Conservation (phyloP, 2,888 invertebrate species). For the Eupithecia centaureata region DNA sequence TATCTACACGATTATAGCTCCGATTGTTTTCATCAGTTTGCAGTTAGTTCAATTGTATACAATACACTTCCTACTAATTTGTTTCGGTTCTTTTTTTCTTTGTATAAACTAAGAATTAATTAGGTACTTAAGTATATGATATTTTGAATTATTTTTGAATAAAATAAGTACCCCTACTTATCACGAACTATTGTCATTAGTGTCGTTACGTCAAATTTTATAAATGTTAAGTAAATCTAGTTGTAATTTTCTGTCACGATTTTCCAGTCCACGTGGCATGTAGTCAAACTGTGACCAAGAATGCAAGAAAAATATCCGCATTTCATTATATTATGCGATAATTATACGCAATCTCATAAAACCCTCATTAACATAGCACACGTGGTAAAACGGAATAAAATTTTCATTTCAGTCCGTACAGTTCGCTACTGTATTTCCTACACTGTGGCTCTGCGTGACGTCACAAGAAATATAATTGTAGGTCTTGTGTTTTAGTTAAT, state of each 20-base stretch:
- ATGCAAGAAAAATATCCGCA: conserved; percentile 21
- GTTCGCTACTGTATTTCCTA: neutral
- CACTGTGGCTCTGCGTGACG: conserved; percentile 5
- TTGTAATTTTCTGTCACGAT: neutral
- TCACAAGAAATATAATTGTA: conserved; percentile 8
- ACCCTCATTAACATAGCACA: conserved; percentile 27
- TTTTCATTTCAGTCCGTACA: conserved; percentile 33
- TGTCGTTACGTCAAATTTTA: too few species aligned
- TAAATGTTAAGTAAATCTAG: too few species aligned
- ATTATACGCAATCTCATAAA: conserved; percentile 24
- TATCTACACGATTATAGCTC: too few species aligned
- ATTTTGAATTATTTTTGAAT: too few species aligned
- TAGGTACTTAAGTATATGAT: too few species aligned
- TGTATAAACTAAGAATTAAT: too few species aligned
- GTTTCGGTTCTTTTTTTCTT: too few species aligned
- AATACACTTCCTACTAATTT: too few species aligned
- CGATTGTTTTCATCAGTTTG: too few species aligned
- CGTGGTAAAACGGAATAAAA: conserved; percentile 35
- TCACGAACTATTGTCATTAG: too few species aligned
- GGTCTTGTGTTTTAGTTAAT: neutral
- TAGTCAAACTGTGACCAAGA: conserved; percentile 7
- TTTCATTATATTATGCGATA: conserved; percentile 19
- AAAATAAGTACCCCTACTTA: too few species aligned
- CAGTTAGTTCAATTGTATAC: too few species aligned
- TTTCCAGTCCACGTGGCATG: neutral